Percentiles rank a stretch among this genome's conserved stretches.
These are phyloP conservation scores for Galeopterus variegatus DNA, from an alignment of 2,113 vertebrate species.

Conservation along the genomic window DNA sequence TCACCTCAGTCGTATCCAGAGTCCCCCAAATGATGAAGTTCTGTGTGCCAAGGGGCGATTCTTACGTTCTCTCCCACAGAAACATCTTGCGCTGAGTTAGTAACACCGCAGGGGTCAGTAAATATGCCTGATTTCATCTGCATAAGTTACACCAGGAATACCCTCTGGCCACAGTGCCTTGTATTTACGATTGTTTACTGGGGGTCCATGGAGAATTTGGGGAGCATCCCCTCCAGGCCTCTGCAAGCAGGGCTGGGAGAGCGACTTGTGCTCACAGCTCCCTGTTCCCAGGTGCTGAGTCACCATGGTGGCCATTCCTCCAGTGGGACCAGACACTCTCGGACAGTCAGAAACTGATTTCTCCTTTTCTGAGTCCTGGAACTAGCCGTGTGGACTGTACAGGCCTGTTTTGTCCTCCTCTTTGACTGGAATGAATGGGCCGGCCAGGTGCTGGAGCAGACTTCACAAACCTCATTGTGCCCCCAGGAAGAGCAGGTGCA, in stretches of 20 bases:
- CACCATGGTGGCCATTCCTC: accelerated
- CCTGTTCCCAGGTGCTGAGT: accelerated
- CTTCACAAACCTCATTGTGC: not conserved
- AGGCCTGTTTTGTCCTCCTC: not conserved
- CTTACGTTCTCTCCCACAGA: not conserved
- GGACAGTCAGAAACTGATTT: not conserved
- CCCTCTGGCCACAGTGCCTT: accelerated
- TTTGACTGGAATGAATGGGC: not conserved
- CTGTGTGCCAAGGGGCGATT: not conserved
- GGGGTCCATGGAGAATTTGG: not conserved
- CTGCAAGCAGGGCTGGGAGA: too few species aligned
- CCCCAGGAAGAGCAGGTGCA: not conserved
- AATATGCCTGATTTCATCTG: accelerated
- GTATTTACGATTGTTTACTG: too few species aligned
- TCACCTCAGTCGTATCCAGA: not conserved
- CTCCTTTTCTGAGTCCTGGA: not conserved
- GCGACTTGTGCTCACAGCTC: accelerated
- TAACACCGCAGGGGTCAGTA: accelerated
- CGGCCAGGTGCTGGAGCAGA: not conserved
- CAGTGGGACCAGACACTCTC: not conserved
- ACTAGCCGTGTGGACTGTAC: accelerated
- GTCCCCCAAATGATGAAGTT: too few species aligned
- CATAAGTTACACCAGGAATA: accelerated
- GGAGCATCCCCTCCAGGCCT: accelerated
- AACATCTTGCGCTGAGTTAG: accelerated